Evolutionary conservation across 1,140 invertebrate species (phyloP), one percentile per base, ranked within the genome.

Genomic region (Calosoma granatense): DNA sequence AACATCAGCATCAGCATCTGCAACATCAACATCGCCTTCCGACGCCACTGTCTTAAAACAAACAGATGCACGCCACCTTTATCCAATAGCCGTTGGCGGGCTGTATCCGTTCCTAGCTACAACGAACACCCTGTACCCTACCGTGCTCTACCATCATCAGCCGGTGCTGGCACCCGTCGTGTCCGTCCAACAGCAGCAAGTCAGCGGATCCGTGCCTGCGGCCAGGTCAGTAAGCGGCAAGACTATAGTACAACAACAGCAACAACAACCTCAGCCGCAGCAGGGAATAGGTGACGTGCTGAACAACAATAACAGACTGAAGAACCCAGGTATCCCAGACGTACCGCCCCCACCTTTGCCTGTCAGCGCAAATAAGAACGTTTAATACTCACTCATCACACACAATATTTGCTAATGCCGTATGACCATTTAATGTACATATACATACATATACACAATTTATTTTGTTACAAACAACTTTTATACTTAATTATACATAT

Each of bases 261-360:
- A 51, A 59, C n/a, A n/a, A n/a, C n/a, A n/a, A n/a, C 60, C 60
- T 21, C 56, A 64, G 23, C 56, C 60, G 39, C 47, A 55, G 19
- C 19, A 12, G 26, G 15, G 12, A 39, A 2, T 51, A 12, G 54
- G 20, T 2, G 51, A 55, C 12, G 14, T 21, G 2, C 22, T 22
- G 21, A 55, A 53, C 17, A 55, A 52, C 39, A 51, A 39, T 36
- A 58, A 64, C 53, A 59, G 63, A 15, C 55, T 61, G 51, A 64
- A 64, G 47, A 63, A 64, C 53, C 61, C 63, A 2, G 63, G 60
- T 19, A 59, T 64, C 22, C 63, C 63, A 3, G 63, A 64, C 30
- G 63, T 64, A 1, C 60, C 61, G 19, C 61, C 63, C 23, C 60
- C 60, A 4, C 60, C 63, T n/a, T 36, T 64, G 11, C 61, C 63